Evolutionary conservation across 2,113 vertebrate genomes (phyloP).

Genomic region (Microcebus lehilahytsara): DNA sequence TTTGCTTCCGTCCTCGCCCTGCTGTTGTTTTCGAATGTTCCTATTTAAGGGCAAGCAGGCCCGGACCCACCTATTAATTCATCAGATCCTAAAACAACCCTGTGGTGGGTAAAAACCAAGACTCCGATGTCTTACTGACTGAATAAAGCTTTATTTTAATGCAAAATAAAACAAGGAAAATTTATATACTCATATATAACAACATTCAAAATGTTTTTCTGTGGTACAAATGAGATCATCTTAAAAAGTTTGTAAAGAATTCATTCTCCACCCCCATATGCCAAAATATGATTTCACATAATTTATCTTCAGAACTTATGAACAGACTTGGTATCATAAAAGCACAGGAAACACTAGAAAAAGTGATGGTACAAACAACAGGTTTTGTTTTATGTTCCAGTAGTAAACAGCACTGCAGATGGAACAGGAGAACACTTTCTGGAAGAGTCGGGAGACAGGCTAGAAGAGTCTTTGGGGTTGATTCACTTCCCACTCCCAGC

Average conservation of each 20-base stretch:
- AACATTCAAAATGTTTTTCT: slow-evolving; percentile 78
- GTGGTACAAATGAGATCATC: slow-evolving; percentile 78
- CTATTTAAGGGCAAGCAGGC: neutral
- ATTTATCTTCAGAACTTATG: slow-evolving; percentile 74
- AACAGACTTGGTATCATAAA: slow-evolving; percentile 76
- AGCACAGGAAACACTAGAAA: slow-evolving; percentile 71
- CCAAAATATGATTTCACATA: slow-evolving; percentile 75
- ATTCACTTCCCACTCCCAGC: slow-evolving; percentile 54
- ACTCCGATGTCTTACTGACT: slow-evolving; percentile 16
- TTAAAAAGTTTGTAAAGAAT: slow-evolving; percentile 74
- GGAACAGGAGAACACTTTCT: slow-evolving; percentile 55
- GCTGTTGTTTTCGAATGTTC: neutral
- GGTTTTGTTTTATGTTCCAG: slow-evolving; percentile 63
- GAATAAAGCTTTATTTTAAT: slow-evolving; percentile 88
- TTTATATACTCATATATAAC: slow-evolving; percentile 84
- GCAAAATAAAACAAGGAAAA: slow-evolving; percentile 85
- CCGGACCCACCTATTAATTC: neutral
- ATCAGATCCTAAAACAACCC: neutral
- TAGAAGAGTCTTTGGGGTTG: slow-evolving; percentile 45
- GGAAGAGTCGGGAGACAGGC: slow-evolving; percentile 14
- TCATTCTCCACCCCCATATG: slow-evolving; percentile 70
- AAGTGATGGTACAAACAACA: slow-evolving; percentile 63
- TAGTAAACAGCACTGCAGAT: slow-evolving; percentile 47
- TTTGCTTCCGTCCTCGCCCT: neutral
- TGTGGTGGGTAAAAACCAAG: neutral